Evolutionary conservation across 2,113 vertebrate genomes (phyloP).

Genomic region (Hemiscyllium ocellatum): DNA sequence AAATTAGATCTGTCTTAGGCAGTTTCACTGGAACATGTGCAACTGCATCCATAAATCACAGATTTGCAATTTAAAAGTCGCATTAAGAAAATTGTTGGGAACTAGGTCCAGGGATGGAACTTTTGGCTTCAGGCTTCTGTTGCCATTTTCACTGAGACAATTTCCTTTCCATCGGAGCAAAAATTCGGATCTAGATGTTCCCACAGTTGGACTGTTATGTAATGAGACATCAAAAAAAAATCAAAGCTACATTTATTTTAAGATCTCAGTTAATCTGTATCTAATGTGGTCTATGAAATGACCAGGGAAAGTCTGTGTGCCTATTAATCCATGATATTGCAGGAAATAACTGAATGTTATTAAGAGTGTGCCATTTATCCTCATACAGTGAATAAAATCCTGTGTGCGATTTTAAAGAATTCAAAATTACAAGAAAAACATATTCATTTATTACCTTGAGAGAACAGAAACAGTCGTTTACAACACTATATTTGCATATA

Average conservation of each 20-base stretch:
- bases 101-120: no score
- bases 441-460: not conserved
- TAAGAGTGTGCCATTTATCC: not conserved
- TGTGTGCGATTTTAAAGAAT: not conserved
- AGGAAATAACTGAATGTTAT: not conserved
- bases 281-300: not conserved
- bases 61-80: no score
- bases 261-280: not conserved
- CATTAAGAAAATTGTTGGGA: no score
- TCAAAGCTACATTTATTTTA: not conserved
- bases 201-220: not conserved
- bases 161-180: not conserved
- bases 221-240: not conserved
- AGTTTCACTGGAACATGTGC: no score
- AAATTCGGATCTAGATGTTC: not conserved
- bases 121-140: no score
- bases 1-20: no score
- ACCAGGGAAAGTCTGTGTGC: not conserved
- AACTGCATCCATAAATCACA: no score
- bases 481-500: slow-evolving; percentile 15
- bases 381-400: not conserved
- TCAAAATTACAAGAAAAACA: not conserved
- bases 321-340: not conserved
- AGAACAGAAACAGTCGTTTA: not conserved
- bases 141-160: not conserved